Base-by-base conservation (phyloP, 2,888 invertebrate genomes). In the Acrobasis suavella region DNA sequence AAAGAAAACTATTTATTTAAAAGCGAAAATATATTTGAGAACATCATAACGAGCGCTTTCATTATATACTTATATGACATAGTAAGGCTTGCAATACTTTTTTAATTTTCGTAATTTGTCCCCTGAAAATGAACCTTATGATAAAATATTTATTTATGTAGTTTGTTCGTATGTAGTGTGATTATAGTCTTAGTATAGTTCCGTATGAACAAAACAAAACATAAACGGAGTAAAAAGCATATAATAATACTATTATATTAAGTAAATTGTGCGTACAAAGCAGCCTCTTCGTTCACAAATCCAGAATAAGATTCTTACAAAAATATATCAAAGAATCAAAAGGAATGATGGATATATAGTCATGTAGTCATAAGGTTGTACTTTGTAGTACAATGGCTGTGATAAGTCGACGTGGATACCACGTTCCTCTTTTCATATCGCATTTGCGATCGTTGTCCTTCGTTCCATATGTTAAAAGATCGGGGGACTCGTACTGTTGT, bases 351-450 rank as follows among this genome's bases (percentile, higher is more conserved):
- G 62, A 64, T 71, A 67, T 68, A 65, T 67, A 71, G 68, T 60
- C 56, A 59, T 64, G 62, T 68, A 67, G 67, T 75, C 61, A 65
- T 75, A 71, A 74, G 68, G 68, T 69, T 67, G 74, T 78, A 83
- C 81, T n/a, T 81, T 81, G 77, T 83, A 82, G 80, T 82, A 81
- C 75, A 83, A 81, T 83, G 88, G 86, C 87, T 89, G 89, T 89
- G 90, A 89, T 86, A 83, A 65, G 66, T 65, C 65, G 62, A 63
- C 62, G 67, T 76, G 74, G 71, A 70, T 63, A 32, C 61, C 37
- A 60, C 66, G 62, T 71, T 70, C 68, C 73, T 69, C 72, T 69
- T n/a, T n/a, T 37, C 50, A 60, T 50, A 60, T 60, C 50, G 60
- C 39, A 39, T 51, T 16, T 9, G 51, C 16, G 38, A 16, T 59